Percentiles rank a stretch among this genome's conserved stretches.
Evolutionary conservation across 2,797 vertebrate genomes (phyloP).

Genomic region (Lepidocolaptes lacrymiger): DNA sequence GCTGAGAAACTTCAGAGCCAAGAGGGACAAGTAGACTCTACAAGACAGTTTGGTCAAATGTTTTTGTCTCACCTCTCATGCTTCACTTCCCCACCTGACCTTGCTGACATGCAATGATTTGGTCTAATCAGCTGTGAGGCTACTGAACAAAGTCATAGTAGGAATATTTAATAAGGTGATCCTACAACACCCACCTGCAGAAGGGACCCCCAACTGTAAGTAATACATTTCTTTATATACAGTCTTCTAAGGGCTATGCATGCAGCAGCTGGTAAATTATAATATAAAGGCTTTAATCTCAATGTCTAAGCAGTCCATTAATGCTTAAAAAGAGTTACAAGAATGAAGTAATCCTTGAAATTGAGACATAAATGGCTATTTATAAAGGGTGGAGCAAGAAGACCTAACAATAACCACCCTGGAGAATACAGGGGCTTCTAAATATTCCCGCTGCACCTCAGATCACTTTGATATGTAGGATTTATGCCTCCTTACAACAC

Average conservation of each 20-base stretch:
- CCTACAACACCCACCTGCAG: background rate
- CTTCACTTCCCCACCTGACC: background rate
- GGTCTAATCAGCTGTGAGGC: background rate
- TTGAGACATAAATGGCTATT: background rate
- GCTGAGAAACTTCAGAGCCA: background rate
- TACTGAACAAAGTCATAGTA: background rate
- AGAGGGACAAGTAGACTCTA: background rate
- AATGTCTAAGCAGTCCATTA: background rate
- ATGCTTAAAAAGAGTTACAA: background rate
- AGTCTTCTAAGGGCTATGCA: background rate
- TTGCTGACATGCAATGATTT: background rate
- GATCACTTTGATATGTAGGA: background rate
- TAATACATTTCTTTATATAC: background rate
- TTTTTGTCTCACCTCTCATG: background rate
- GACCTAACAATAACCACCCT: background rate
- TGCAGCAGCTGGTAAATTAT: background rate
- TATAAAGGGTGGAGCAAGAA: background rate
- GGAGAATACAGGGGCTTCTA: background rate
- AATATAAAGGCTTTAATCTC: background rate
- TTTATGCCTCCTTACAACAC: background rate
- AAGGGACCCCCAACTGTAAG: background rate
- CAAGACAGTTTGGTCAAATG: background rate
- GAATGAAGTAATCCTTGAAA: background rate
- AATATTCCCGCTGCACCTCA: background rate
- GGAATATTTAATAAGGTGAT: background rate